Percentiles rank a stretch among this genome's conserved stretches.
These are phyloP conservation scores for Papilio aristodemus DNA, from an alignment of 1,140 invertebrate genomes.

Conservation along the genomic window DNA sequence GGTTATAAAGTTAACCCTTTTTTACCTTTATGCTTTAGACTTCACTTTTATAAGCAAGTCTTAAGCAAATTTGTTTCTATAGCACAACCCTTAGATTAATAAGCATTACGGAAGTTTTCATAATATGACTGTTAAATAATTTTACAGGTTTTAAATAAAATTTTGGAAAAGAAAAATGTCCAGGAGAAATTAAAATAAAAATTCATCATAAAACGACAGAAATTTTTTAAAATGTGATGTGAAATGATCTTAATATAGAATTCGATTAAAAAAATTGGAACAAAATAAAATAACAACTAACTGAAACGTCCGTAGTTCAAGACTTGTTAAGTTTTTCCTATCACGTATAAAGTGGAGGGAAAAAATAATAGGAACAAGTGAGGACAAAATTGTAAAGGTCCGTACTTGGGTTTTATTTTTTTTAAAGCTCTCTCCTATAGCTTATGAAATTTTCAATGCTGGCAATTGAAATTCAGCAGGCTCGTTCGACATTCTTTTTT, in stretches of 20 bases:
- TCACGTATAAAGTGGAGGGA: background rate
- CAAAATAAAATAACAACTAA: background rate
- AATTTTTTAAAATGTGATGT: too few relatives aligned
- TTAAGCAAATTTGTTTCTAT: conserved; percentile 1
- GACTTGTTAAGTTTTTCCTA: background rate
- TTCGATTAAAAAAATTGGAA: too few relatives aligned
- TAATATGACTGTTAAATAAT: background rate
- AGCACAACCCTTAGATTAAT: background rate
- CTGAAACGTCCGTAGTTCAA: background rate
- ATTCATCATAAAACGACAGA: too few relatives aligned
- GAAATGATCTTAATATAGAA: too few relatives aligned
- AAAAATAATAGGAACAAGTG: background rate
- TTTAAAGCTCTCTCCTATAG: background rate
- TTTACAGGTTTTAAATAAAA: too few relatives aligned
- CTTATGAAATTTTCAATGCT: background rate
- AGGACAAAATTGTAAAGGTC: conserved; percentile 2
- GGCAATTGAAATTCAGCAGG: background rate
- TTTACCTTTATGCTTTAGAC: too few relatives aligned
- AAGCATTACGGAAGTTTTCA: background rate
- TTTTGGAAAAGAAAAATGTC: too few relatives aligned
- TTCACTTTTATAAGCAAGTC: background rate
- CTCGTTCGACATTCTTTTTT: too few relatives aligned
- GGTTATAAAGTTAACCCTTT: too few relatives aligned
- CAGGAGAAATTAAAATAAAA: too few relatives aligned
- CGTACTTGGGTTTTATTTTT: background rate